Percentiles rank a stretch among this genome's conserved stretches.
Evolutionary conservation across 2,888 invertebrate species (phyloP).

Genomic region (Oegoconia quadripuncta): DNA sequence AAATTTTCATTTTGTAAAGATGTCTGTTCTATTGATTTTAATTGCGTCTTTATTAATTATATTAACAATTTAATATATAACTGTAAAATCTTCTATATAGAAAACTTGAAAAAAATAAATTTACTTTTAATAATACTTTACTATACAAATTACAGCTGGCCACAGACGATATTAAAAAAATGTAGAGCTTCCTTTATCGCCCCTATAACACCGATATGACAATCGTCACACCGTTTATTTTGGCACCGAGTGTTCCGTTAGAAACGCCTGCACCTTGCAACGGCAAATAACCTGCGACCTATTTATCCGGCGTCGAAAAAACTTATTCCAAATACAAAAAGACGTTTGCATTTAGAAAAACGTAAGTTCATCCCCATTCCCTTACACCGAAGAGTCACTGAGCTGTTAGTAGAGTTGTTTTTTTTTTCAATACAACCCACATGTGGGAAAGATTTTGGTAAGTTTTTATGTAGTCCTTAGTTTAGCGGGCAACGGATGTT

Average conservation of each 20-base stretch:
- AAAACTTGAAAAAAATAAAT: too few relatives aligned
- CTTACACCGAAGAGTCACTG: slow-evolving; percentile 10
- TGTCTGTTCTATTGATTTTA: too few relatives aligned
- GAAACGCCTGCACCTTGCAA: slow-evolving; percentile 68
- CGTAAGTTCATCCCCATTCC: too few relatives aligned
- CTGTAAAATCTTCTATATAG: too few relatives aligned
- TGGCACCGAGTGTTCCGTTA: slow-evolving; percentile 66
- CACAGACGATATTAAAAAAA: slow-evolving; percentile 46
- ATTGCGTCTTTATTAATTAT: too few relatives aligned
- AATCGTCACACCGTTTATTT: slow-evolving; percentile 64
- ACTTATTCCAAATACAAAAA: slow-evolving; percentile 30
- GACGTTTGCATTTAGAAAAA: slow-evolving; percentile 18
- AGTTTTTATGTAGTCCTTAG: slow-evolving; percentile 57
- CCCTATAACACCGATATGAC: slow-evolving; percentile 43
- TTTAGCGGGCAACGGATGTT: slow-evolving; percentile 65
- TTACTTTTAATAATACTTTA: too few relatives aligned
- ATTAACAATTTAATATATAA: too few relatives aligned
- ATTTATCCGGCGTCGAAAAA: slow-evolving; percentile 63
- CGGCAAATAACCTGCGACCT: slow-evolving; percentile 77
- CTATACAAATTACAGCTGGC: too few relatives aligned
- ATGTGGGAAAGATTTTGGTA: slow-evolving; percentile 63
- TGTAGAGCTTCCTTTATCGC: slow-evolving; percentile 58
- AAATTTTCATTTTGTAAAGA: too few relatives aligned
- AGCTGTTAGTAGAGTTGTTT: slow-evolving; percentile 4
- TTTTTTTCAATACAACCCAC: slow-evolving; percentile 35